Base-by-base conservation (phyloP, 2,797 vertebrate genomes). In the Ceryle rudis region DNA sequence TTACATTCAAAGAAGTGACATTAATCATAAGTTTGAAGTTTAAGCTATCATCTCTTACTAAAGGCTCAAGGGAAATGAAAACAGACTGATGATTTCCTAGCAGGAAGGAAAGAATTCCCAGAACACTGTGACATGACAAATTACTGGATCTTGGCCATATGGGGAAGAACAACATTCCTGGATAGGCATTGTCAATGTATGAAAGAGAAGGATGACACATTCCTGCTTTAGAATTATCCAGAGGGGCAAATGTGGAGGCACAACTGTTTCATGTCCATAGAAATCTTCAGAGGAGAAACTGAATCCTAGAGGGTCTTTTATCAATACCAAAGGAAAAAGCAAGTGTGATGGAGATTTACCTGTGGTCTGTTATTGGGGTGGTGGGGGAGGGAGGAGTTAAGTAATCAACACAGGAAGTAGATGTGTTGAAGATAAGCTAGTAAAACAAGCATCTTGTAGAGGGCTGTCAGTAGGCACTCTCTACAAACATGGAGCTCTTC, bases 1-100 rank as follows among this genome's bases (percentile, higher is more conserved):
- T 55, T 82, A 26, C 1, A 3, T 44, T 58, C 37, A 86, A 95
- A 31, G 52, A 91, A 78, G 25, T 73, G 42, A 49, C 58, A 86
- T 92, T 89, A 92, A 86, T 90, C 74, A 81, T 81, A 94, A 84
- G 72, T 87, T 95, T 86, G 86, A 84, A 65, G 46, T 90, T 91
- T 80, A 91, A 95, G 70, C 85, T 33, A 26, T 66, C 42, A 20
- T 94, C 70, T 74, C 33, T 23, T 80, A 60, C 52, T 62, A 29
- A 55, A 93, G 51, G 78, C 81, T 64, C 54, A 25, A 77, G 86
- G 93, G 75, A 92, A 95, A 64, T 81, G 83, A 90, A 94, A 94
- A 86, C 84, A 91, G 91, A 57, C 35, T 57, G 74, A 79, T 65
- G n/a, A 46, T 84, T 96, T 93, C 79, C 88, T 90, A 86, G 44